Evolutionary conservation across 2,113 vertebrate genomes (phyloP), one percentile per base, ranked within the genome.

Genomic region (Apteryx owenii): DNA sequence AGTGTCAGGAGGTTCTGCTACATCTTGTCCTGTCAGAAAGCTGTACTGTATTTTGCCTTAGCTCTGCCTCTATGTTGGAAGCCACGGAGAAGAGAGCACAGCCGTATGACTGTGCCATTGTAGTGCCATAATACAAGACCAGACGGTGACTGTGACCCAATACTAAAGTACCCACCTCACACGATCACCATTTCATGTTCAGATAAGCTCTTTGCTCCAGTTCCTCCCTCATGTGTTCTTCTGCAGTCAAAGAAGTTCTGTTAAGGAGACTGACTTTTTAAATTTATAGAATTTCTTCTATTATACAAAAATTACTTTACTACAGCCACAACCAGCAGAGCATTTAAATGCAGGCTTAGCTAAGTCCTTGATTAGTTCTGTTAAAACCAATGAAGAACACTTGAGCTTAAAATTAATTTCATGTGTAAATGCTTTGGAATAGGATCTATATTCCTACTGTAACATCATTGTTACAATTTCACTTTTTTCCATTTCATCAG

Each of bases 361-460:
- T 31, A 84, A 81, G 38, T 44, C 61, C 36, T 90, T 22, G 8
- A 56, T 80, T 60, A 88, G 36, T 85, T 90, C 31, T 90, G 68
- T 62, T 92, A 86, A 83, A 92, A 70, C 36, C 44, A 84, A 23
- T 23, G 54, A 89, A 33, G 44, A 91, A 89, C 20, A 17, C 28
- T 58, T 9, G 29, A 93, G 33, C 26, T 89, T 73, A 78, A 84
- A 93, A 53, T 81, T 50, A 15, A 50, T 75, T 87, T 94, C 3
- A 26, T 38, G 17, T 87, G 7, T 21, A 96, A 68, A 50, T n/a
- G 46, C 51, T 64, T 42, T 46, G 42, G 17, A 95, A 85, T 0
- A n/a, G 33, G 38, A 11, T 13, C 58, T 66, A 7, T 56, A 36
- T 40, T 65, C 33, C 36, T 76, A 21, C 79, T 50, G 31, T 44